Base-by-base conservation (phyloP, 2,888 invertebrate species). In the Tineola bisselliella region DNA sequence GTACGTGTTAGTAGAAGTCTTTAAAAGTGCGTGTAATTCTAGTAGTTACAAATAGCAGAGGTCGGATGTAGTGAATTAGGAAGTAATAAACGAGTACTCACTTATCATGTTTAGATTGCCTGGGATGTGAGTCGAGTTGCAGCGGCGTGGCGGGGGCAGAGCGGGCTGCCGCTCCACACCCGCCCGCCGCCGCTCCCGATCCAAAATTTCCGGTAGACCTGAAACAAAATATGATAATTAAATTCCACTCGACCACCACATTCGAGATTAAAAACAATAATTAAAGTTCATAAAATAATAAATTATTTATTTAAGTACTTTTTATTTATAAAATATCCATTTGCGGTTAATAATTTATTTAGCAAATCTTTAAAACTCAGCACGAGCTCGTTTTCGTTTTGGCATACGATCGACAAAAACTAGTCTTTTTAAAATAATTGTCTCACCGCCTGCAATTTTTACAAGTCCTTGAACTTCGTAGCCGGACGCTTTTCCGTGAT, bases 131-230 rank as follows among this genome's bases (percentile, higher is more conserved):
- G 81, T 80, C 87, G 65, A 86, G 79, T 72, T 88, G 90, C 74
- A 90, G 88, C 72, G 91, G 91, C 77, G 91, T 91, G 83, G 89
- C 89, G 77, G 91, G 91, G 68, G 91, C 91, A 73, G 91, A 91
- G 75, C 91, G 90, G 67, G 90, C 90, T 73, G 89, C 90, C 79
- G 84, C 80, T 71, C 89, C 89, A 71, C 88, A 81, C 84, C 88
- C 89, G 81, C 89, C 89, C 78, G 88, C 86, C 79, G 78, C 79
- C 76, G 81, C 78, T 66, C 84, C 79, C 69, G 81, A 71, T 65
- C 88, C 87, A 75, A 90, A 90, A 81, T 89, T 90, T 71, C 89
- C 89, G 73, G 90, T 90, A 70, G 90, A 90, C 89, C 90, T 90
- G 86, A 58, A 58, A 58, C 33, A 58, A 58, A 25, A 54, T 31